Base-by-base conservation (phyloP, 2,888 invertebrate species). In the Scaptomyza polygonia region DNA sequence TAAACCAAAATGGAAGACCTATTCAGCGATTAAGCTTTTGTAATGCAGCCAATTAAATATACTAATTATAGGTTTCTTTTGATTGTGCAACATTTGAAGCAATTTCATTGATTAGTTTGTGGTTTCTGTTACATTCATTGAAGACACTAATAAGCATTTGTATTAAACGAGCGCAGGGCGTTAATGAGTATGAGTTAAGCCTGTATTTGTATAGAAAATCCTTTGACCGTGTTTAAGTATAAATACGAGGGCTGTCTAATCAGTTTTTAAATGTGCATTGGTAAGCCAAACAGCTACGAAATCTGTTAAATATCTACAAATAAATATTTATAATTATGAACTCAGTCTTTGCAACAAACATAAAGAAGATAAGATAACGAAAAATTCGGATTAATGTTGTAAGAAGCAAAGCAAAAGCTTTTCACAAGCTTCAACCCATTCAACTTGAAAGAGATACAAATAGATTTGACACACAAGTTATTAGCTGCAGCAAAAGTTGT, bases 71-170 rank as follows among this genome's bases (percentile, higher is more conserved):
- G 56, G 40, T 21, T 32, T 43, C 55, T 21, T 57, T 64, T 61
- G 44, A 70, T 61, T 64, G 36, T 61, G 32, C 18, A 36, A 9
- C 36, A 11, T 36, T 43, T 40, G 16, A 43, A 29, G 44, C 53
- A 39, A 69, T 65, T 62, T 40, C 44, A 27, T 18, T 71, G 54
- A 71, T 76, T 73, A 62, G 40, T 48, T 63, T 71, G 71, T 45
- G 71, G 61, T 62, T 56, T 61, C 44, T 29, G 7, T 52, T 49
- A 7, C 52, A 51, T 32, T 55, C 29, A 44, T 12, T 45, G 42
- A 34, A 44, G 27, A 21, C 12, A 44, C 29, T 61, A 34, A 49
- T 32, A 32, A 48, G 2, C 49, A 18, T 25, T 30, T 59, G 36
- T 3, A 14, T 36, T 14, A 2, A 1, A 36, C 2, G 14, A 14